phyloP scores from a whole-genome alignment of 2,888 invertebrate species.

The Euplexia lucipara region DNA sequence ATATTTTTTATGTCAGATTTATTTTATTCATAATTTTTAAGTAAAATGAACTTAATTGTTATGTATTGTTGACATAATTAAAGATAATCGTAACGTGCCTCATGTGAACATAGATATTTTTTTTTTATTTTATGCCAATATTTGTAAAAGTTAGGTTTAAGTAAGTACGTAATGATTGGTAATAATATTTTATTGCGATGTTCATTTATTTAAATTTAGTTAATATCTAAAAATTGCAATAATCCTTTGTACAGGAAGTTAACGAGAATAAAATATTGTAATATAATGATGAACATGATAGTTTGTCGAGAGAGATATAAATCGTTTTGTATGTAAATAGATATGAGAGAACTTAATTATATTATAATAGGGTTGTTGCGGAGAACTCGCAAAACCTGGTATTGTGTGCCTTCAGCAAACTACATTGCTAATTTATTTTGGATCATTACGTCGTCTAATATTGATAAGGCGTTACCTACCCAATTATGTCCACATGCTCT shows the following conservation, averaged over 20 bases:
- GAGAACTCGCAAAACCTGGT: constrained; percentile 65
- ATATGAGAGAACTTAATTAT: constrained; percentile 61
- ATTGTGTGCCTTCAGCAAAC: constrained; percentile 72
- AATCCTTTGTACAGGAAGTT: constrained; percentile 70
- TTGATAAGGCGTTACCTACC: constrained; percentile 66
- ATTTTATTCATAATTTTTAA: constrained; percentile 71
- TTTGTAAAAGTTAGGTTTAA: constrained; percentile 68
- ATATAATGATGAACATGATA: constrained; percentile 60
- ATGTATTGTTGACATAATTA: constrained; percentile 70
- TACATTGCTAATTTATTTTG: constrained; percentile 70
- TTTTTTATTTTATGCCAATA: constrained; percentile 78
- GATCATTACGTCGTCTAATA: constrained; percentile 64
- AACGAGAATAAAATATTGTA: constrained; percentile 62
- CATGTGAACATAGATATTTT: constrained; percentile 73
- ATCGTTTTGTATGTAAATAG: constrained; percentile 69
- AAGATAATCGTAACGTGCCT: constrained; percentile 74
- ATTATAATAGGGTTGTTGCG: constrained; percentile 65
- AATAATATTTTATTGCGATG: constrained; percentile 62
- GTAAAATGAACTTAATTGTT: constrained; percentile 67
- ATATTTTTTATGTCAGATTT: constrained; percentile 71
- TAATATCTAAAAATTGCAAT: constrained; percentile 65
- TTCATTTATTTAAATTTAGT: constrained; percentile 66
- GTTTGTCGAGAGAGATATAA: constrained; percentile 63
- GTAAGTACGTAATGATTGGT: constrained; percentile 70
- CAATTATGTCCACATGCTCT: constrained; percentile 70